These are phyloP conservation scores for Mallotus villosus DNA, from an alignment of 2,797 vertebrate species.

Conservation along the genomic window DNA sequence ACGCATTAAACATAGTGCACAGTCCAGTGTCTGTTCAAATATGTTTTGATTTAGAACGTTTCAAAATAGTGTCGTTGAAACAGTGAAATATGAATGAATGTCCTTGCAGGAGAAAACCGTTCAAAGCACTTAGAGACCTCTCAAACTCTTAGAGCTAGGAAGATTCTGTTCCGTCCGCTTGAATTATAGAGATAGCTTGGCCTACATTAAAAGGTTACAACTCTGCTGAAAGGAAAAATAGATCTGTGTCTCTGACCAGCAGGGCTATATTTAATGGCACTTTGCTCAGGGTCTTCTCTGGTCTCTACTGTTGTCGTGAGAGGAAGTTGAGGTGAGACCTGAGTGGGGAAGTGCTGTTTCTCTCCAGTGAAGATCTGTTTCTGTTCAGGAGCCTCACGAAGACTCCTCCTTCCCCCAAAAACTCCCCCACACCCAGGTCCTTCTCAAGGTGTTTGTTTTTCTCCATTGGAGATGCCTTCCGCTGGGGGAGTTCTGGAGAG, in stretches of 20 bases:
- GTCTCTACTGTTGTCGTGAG: background rate
- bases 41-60: background rate
- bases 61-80: background rate
- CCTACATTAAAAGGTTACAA: conserved; percentile 1
- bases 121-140: background rate
- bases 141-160: conserved; percentile 1
- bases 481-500: too few species aligned
- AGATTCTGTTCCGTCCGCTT: background rate
- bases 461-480: too few species aligned
- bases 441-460: background rate
- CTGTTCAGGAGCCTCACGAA: too few species aligned
- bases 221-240: conserved; percentile 2
- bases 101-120: background rate
- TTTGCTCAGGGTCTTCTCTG: background rate
- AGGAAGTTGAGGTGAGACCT: background rate
- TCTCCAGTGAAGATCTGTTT: background rate
- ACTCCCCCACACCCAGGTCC: background rate
- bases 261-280: conserved; percentile 12
- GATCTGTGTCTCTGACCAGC: background rate
- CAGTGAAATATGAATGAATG: background rate
- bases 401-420: too few species aligned
- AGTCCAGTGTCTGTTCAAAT: background rate
- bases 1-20: too few species aligned
- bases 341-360: background rate
- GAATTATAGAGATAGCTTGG: conserved; percentile 6